These are phyloP conservation scores for Electrophaes corylata DNA, from an alignment of 2,888 invertebrate species.

Conservation along the genomic window DNA sequence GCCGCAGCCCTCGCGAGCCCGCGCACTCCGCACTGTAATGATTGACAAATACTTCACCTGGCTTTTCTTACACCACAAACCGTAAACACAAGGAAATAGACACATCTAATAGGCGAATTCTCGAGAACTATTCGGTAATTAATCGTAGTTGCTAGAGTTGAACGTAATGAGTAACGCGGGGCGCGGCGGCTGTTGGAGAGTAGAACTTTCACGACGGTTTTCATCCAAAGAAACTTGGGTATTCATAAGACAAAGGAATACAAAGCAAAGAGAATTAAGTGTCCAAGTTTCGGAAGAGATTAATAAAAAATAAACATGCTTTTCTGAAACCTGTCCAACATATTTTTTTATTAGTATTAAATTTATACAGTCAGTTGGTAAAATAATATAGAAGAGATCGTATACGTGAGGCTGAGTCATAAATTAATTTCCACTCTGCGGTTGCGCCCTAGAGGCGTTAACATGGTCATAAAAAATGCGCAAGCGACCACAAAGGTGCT, in stretches of 20 bases:
- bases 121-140: neutral
- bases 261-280: conserved; percentile 9
- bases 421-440: conserved; percentile 2
- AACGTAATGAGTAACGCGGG: neutral
- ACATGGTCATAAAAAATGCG: conserved; percentile 30
- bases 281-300: conserved; percentile 1
- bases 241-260: conserved; percentile 13
- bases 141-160: neutral
- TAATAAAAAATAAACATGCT: neutral
- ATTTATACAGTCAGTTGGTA: neutral
- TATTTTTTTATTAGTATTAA: neutral
- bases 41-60: conserved; percentile 78
- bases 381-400: neutral
- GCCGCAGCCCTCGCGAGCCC: conserved; percentile 47
- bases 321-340: neutral
- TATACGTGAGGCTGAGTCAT: neutral
- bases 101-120: conserved; percentile 1
- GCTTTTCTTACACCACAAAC: conserved; percentile 58
- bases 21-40: conserved; percentile 64
- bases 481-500: conserved; percentile 8
- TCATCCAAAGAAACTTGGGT: neutral
- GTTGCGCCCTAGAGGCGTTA: conserved; percentile 18
- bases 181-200: neutral
- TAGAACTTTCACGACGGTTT: neutral
- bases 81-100: conserved; percentile 1